Base-by-base conservation (phyloP, 1,140 invertebrate genomes). In the Doryteuthis pealeii region DNA sequence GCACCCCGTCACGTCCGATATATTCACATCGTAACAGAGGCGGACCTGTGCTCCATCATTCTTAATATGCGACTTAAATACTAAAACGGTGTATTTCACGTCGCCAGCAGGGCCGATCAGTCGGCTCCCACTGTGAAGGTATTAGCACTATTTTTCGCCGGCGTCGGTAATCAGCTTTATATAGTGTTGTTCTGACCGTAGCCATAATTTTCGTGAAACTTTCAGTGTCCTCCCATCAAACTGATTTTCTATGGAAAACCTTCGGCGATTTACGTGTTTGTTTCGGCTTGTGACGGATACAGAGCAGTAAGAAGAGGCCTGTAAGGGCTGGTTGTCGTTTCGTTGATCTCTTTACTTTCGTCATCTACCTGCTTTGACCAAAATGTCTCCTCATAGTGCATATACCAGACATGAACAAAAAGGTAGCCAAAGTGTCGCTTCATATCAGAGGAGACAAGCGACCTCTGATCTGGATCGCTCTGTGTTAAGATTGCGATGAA, bases 361-460 rank as follows among this genome's bases (percentile, higher is more conserved):
- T 74, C 78, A 78, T 76, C 75, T 71, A 45, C n/a, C n/a, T n/a
- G n/a, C n/a, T 45, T 49, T 40, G 66, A 75, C 58, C 80, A 85
- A 82, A 81, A 86, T 86, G 84, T 82, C 83, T 30, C 80, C 79
- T 70, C 80, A 81, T 71, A 79, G 78, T 76, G 77, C 80, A n/a
- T n/a, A n/a, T n/a, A n/a, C n/a, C n/a, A n/a, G n/a, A n/a, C n/a
- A n/a, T 69, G 80, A 81, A 71, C 74, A 77, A 35, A 81, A 79
- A 74, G 86, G 88, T 66, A 89, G 87, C 75, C 89, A 90, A 81
- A 88, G 91, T 45, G 92, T 98, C n/a, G n/a, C n/a, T n/a, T 80
- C 93, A 95, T 87, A 94, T 97, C 83, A 94, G 96, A 87, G 94
- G 94, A 89, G 94, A 97, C 89, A n/a, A 95, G 94, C 72, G 95